Percentiles rank a stretch among this genome's conserved stretches.
These are phyloP conservation scores for Sitta carolinensis DNA, from an alignment of 2,797 vertebrate genomes.

Conservation along the genomic window DNA sequence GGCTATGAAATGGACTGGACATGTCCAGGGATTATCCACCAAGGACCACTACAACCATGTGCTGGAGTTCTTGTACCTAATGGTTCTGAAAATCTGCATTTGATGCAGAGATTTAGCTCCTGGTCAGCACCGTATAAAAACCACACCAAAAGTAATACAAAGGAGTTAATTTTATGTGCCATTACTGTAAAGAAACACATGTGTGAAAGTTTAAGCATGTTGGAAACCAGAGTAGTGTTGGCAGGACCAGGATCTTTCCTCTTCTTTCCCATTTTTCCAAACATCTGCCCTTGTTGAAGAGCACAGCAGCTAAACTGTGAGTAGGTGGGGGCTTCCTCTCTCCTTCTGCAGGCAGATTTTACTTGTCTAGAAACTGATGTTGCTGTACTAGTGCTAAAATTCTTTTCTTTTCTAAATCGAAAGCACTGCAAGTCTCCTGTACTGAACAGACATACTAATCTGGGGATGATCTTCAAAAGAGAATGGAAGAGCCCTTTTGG, in stretches of 20 bases:
- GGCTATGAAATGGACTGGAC: neutral
- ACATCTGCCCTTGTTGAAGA: neutral
- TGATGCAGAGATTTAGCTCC: neutral
- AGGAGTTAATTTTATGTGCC: neutral
- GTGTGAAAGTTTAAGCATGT: neutral
- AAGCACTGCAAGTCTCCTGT: neutral
- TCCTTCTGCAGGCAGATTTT: neutral
- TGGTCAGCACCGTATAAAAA: neutral
- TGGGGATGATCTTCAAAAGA: neutral
- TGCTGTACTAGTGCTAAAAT: neutral
- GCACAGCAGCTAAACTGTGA: neutral
- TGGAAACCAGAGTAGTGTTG: neutral
- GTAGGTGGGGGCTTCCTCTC: neutral
- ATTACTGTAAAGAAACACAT: neutral
- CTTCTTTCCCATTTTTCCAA: neutral
- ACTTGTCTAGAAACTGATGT: neutral
- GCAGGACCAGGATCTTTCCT: neutral
- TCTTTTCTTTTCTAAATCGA: neutral
- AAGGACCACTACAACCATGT: neutral
- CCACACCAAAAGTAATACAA: neutral
- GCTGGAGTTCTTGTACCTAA: neutral
- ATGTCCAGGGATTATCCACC: neutral
- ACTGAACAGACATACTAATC: accelerated
- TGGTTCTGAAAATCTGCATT: neutral
- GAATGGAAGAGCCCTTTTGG: neutral